phyloP scores from a whole-genome alignment of 2,888 invertebrate species.

The Synergus umbraculus region DNA sequence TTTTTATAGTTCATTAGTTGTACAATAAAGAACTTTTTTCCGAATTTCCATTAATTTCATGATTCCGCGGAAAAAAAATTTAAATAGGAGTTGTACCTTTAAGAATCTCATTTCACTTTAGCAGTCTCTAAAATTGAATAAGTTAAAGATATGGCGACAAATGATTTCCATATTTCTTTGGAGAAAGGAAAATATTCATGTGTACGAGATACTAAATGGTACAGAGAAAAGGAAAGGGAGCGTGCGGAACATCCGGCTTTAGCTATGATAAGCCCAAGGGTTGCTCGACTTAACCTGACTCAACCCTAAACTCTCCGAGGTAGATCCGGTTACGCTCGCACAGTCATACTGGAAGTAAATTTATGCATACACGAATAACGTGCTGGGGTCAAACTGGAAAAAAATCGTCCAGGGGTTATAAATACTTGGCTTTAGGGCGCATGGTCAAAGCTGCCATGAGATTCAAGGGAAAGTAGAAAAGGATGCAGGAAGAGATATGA shows the following conservation, averaged over 20 bases:
- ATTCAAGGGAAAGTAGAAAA: conserved; percentile 37
- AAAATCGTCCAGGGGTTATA: conserved; percentile 60
- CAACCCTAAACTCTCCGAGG: conserved; percentile 14
- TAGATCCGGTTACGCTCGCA: conserved; percentile 51
- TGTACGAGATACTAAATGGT: conserved; percentile 17
- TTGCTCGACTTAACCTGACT: conserved; percentile 29
- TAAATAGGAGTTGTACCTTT: not conserved
- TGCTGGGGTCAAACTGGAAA: conserved; percentile 50
- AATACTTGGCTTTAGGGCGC: conserved; percentile 47
- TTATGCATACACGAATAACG: conserved; percentile 62
- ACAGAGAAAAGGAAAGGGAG: conserved; percentile 11
- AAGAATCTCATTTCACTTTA: not conserved
- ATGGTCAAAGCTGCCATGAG: conserved; percentile 49
- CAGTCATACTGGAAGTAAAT: conserved; percentile 59
- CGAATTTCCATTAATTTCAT: too few relatives aligned
- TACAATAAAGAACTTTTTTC: too few relatives aligned
- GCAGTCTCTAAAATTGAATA: not conserved
- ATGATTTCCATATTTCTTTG: not conserved
- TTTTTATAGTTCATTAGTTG: too few relatives aligned
- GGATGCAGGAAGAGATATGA: not conserved
- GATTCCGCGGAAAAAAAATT: too few relatives aligned
- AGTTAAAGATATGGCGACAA: not conserved
- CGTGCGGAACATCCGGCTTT: conserved; percentile 9
- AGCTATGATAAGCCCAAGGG: conserved; percentile 32
- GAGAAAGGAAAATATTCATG: conserved; percentile 6